Base-by-base conservation (phyloP, 2,113 vertebrate species). In the Willisornis vidua region DNA sequence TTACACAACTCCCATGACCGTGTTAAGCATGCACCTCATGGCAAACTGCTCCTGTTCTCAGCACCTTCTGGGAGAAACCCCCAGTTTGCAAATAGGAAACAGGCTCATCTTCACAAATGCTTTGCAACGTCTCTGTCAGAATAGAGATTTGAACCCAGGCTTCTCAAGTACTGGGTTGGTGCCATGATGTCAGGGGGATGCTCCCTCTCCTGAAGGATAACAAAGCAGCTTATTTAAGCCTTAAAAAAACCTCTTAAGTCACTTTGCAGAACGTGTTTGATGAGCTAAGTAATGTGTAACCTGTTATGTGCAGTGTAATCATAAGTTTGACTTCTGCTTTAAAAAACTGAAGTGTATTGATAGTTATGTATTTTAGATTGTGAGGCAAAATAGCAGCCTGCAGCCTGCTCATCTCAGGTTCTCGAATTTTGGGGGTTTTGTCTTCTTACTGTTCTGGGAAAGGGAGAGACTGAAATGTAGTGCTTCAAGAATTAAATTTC, bases 401-500 rank as follows among this genome's bases (percentile, higher is more conserved):
- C 29, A 75, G 31, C 37, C 33, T 89, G 22, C 23, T 81, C 35
- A 84, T 84, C 29, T 67, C 43, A 24, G 35, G 17, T 65, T 93
- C 55, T 75, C 76, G 77, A 72, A 48, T 55, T 35, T 28, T 35
- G 29, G 28, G 3, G 1, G 14, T 45, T 74, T 57, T 31, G 52
- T 13, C 13, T 89, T 63, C 33, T 58, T 54, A 76, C 43, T 78
- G 33, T 66, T 87, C 29, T 59, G 71, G 65, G 68, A 59, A 37
- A 43, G n/a, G 45, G 16, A 49, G 77, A 35, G 35, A 67, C 29
- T 51, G 52, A 59, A 81, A 79, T 17, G 7, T 17, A 65, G 48
- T 66, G 88, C 39, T 74, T 85, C 33, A 75, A 59, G 65, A 86
- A 72, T 77, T 85, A 37, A 80, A 85, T 67, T 74, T 74, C 18